phyloP scores from a whole-genome alignment of 2,888 invertebrate genomes.

The Pristionchus arcanus region DNA sequence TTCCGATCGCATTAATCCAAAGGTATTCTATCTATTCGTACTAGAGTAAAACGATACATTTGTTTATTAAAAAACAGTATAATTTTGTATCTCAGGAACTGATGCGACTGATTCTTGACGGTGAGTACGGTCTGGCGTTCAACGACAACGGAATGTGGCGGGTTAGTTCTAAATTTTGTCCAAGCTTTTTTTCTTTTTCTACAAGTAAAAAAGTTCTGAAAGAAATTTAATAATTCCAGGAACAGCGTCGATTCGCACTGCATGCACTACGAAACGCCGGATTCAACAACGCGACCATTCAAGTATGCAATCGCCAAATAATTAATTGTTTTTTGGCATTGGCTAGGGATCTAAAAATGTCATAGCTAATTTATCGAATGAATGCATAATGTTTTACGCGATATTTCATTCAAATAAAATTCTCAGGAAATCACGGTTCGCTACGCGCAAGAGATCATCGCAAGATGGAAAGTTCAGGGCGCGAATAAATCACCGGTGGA shows the following conservation, averaged over 20 bases:
- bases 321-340: too few species aligned
- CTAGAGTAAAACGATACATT: too few species aligned
- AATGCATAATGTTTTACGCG: too few species aligned
- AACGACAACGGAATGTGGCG: background rate
- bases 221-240: background rate
- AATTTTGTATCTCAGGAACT: background rate
- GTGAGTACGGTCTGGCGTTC: background rate
- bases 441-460: constrained; percentile 20
- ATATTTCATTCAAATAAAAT: too few species aligned
- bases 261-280: constrained; percentile 11
- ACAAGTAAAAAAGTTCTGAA: background rate
- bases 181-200: background rate
- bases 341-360: too few species aligned
- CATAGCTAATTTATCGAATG: too few species aligned
- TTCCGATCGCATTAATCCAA: constrained; percentile 25
- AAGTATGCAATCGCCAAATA: background rate
- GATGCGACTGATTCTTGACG: background rate
- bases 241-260: constrained; percentile 13
- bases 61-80: too few species aligned
- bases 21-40: too few species aligned
- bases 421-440: background rate
- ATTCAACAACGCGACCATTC: constrained; percentile 2
- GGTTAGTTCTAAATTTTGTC: background rate
- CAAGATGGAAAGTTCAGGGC: background rate
- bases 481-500: background rate